phyloP scores from a whole-genome alignment of 2,113 vertebrate species.

The Larimichthys crocea region DNA sequence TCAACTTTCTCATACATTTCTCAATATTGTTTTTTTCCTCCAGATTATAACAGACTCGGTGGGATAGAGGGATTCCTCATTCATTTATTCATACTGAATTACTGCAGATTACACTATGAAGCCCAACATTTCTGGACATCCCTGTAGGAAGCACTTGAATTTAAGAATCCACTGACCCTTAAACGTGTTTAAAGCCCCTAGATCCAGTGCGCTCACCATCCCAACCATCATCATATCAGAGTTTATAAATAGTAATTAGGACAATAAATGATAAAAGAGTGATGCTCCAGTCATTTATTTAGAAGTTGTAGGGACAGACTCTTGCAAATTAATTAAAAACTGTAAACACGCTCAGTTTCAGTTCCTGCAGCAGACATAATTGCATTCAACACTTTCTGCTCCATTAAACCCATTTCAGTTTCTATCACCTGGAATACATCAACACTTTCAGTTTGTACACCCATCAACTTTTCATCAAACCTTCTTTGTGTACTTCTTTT shows the following conservation, averaged over 20 bases:
- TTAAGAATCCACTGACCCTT: not conserved
- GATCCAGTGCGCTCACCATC: not conserved
- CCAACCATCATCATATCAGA: not conserved
- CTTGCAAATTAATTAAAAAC: conserved; percentile 27
- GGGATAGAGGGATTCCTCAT: too few relatives aligned
- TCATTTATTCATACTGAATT: not conserved
- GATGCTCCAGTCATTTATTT: conserved; percentile 55
- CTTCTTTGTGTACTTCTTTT: not conserved
- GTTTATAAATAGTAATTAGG: not conserved
- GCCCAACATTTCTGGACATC: not conserved
- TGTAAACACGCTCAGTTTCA: conserved; percentile 18
- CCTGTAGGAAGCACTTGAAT: not conserved
- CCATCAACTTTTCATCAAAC: not conserved
- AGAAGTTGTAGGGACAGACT: conserved; percentile 43
- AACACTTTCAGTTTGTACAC: not conserved
- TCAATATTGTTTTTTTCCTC: too few relatives aligned
- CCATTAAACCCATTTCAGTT: conserved; percentile 2
- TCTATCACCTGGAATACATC: not conserved
- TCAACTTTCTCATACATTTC: not conserved
- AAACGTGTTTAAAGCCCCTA: too few relatives aligned
- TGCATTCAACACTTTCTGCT: not conserved
- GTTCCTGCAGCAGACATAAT: not conserved
- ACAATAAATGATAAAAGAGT: not conserved
- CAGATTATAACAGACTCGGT: too few relatives aligned
- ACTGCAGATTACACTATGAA: not conserved